phyloP scores from a whole-genome alignment of 2,797 vertebrate species.

The Phaenicophaeus curvirostris region DNA sequence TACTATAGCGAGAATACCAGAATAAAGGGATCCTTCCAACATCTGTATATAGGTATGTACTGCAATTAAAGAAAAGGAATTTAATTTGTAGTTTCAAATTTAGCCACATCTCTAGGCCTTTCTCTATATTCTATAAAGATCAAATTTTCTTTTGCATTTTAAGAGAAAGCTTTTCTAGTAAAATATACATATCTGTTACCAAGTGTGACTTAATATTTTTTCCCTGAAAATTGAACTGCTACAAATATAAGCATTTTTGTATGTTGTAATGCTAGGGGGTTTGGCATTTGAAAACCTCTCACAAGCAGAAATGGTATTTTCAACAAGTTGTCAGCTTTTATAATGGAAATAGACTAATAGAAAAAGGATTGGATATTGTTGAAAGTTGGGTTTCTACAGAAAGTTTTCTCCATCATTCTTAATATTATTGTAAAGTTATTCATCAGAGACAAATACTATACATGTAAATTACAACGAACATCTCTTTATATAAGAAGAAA shows the following conservation, averaged over 20 bases:
- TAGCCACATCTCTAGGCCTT: neutral
- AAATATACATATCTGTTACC: neutral
- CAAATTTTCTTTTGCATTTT: neutral
- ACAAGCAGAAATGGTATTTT: neutral
- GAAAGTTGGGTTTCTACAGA: neutral
- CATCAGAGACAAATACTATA: neutral
- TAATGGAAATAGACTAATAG: conserved; percentile 19
- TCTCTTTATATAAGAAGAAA: neutral
- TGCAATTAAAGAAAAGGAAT: neutral
- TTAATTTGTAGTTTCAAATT: neutral
- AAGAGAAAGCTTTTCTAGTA: neutral
- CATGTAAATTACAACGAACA: neutral
- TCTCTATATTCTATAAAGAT: neutral
- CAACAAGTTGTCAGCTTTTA: neutral
- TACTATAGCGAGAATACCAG: neutral
- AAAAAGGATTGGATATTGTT: neutral
- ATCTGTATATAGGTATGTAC: neutral
- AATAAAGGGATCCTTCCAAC: neutral
- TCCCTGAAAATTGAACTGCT: neutral
- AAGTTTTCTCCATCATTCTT: neutral
- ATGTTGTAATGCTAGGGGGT: neutral
- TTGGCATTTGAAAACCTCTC: neutral
- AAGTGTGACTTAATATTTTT: neutral
- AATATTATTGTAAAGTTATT: neutral
- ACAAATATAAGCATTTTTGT: neutral